Conservation (phyloP, 2,888 invertebrate genomes). For the Tinea semifulvella region DNA sequence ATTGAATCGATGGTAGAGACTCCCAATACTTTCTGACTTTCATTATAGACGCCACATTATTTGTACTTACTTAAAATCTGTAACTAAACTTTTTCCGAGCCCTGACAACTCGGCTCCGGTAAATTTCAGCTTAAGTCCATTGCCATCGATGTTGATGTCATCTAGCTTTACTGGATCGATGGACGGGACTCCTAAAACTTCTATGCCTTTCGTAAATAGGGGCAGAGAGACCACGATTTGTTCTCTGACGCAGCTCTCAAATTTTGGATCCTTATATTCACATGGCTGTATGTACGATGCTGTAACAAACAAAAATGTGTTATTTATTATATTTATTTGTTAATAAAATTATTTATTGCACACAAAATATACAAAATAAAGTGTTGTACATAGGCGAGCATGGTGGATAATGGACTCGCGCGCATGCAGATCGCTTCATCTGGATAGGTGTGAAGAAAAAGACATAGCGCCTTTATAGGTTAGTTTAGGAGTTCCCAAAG, state of each 20-base stretch:
- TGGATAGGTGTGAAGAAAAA: too few relatives aligned
- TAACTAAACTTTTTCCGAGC: slow-evolving; percentile 32
- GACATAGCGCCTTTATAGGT: too few relatives aligned
- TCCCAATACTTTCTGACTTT: slow-evolving; percentile 37
- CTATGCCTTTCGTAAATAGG: slow-evolving; percentile 45
- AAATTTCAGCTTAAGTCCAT: slow-evolving; percentile 42
- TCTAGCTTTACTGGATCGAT: slow-evolving; percentile 44
- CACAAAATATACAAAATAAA: too few relatives aligned
- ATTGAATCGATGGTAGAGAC: slow-evolving; percentile 50
- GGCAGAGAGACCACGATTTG: slow-evolving; percentile 38
- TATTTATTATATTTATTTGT: neutral
- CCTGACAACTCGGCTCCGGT: slow-evolving; percentile 41
- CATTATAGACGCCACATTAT: too few relatives aligned
- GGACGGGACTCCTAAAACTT: slow-evolving; percentile 41
- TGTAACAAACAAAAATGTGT: slow-evolving; percentile 26
- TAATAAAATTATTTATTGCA: too few relatives aligned
- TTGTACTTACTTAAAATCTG: slow-evolving; percentile 42
- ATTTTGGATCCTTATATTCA: slow-evolving; percentile 26
- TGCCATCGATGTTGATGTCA: slow-evolving; percentile 45
- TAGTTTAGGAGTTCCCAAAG: too few relatives aligned
- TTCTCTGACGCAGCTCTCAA: slow-evolving; percentile 35
- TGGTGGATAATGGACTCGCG: too few relatives aligned
- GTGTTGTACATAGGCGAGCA: neutral
- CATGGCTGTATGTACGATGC: slow-evolving; percentile 49
- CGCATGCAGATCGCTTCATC: too few relatives aligned